Percentiles rank a stretch among this genome's conserved stretches.
phyloP scores from a whole-genome alignment of 2,888 invertebrate genomes.

The Eubasilissa splendida region DNA sequence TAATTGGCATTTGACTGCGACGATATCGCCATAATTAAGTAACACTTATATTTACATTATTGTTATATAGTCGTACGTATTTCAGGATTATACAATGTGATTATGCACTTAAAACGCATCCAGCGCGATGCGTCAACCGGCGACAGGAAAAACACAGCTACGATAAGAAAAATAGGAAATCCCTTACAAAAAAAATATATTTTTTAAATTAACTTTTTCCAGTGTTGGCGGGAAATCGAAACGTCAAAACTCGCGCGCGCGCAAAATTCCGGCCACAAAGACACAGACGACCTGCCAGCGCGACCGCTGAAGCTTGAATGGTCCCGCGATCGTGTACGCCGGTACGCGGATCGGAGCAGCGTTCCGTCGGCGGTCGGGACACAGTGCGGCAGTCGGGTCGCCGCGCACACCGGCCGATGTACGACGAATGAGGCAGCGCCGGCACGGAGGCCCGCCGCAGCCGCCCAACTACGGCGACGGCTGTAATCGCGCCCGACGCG shows the following conservation, averaged over 20 bases:
- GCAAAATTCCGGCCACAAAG: slow-evolving; percentile 14
- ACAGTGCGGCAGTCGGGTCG: background rate
- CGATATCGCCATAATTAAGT: slow-evolving; percentile 36
- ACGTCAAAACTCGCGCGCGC: slow-evolving; percentile 36
- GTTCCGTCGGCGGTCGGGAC: background rate
- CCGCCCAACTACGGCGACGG: slow-evolving; percentile 28
- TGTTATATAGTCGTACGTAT: background rate
- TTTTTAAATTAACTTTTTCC: slow-evolving; percentile 6
- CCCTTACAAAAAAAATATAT: background rate
- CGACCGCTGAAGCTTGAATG: slow-evolving; percentile 48
- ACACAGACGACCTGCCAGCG: slow-evolving; percentile 26
- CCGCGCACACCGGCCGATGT: slow-evolving; percentile 29
- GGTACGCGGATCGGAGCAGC: slow-evolving; percentile 36
- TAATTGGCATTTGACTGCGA: slow-evolving; percentile 31
- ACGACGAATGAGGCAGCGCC: slow-evolving; percentile 50
- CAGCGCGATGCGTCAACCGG: too few species aligned
- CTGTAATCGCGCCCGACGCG: slow-evolving; percentile 25
- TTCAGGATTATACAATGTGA: too few species aligned
- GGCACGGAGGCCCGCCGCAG: slow-evolving; percentile 28
- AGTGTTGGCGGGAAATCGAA: slow-evolving; percentile 16
- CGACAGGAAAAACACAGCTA: too few species aligned
- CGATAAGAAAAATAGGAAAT: background rate
- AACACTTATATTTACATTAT: slow-evolving; percentile 22
- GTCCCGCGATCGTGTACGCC: slow-evolving; percentile 25
- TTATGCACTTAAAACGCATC: too few species aligned